Conservation (phyloP, 2,888 invertebrate species). For the Petrolisthes manimaculis region DNA sequence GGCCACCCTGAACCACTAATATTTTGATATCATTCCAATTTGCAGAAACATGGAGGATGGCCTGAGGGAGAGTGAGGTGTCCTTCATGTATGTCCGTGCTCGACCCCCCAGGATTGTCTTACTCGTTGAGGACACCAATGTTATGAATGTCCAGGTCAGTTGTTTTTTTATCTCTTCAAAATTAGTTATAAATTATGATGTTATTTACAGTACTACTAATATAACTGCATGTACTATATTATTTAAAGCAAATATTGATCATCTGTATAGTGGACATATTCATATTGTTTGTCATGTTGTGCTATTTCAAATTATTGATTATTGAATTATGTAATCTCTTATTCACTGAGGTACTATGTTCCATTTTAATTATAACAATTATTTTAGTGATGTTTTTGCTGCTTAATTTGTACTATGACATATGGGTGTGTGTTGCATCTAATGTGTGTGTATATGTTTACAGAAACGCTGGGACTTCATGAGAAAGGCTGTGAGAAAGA, state of each 20-base stretch:
- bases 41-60: conserved; percentile 62
- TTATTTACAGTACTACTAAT: too few relatives aligned
- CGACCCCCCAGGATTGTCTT: conserved; percentile 74
- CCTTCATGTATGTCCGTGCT: conserved; percentile 72
- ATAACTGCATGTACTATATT: too few relatives aligned
- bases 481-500: conserved; percentile 75
- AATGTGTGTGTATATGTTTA: background rate
- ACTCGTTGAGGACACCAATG: conserved; percentile 75
- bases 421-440: background rate
- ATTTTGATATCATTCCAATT: background rate
- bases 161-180: background rate
- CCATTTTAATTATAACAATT: too few relatives aligned
- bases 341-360: too few relatives aligned
- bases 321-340: too few relatives aligned
- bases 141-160: conserved; percentile 73
- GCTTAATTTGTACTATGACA: background rate
- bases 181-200: too few relatives aligned
- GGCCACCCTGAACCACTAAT: too few relatives aligned
- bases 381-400: too few relatives aligned
- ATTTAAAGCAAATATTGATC: too few relatives aligned
- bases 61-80: conserved; percentile 48
- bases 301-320: too few relatives aligned
- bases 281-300: too few relatives aligned
- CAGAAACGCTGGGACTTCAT: conserved; percentile 76
- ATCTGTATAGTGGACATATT: too few relatives aligned